Percentiles rank a stretch among this genome's conserved stretches.
phyloP scores from a whole-genome alignment of 1,140 invertebrate species.

The Arctopsyche grandis region DNA sequence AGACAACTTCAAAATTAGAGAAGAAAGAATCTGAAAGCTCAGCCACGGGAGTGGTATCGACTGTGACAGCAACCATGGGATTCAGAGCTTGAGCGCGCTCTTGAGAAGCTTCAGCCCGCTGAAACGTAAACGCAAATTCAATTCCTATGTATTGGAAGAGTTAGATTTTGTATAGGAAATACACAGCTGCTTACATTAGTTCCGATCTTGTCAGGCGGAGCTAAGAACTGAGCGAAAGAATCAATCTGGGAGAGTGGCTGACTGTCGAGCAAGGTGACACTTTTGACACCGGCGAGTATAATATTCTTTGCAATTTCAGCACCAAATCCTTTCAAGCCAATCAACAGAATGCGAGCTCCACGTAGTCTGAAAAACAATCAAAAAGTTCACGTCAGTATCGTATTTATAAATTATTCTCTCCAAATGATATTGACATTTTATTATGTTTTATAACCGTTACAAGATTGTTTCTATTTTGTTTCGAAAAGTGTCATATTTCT shows the following conservation, averaged over 20 bases:
- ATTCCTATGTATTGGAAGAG: too few species aligned
- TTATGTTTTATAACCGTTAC: background rate
- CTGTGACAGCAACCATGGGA: slow-evolving; percentile 88
- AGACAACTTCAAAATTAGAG: slow-evolving; percentile 84
- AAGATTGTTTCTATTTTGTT: slow-evolving; percentile 1
- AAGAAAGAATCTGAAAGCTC: slow-evolving; percentile 80
- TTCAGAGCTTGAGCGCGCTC: slow-evolving; percentile 84
- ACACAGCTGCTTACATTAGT: slow-evolving; percentile 76
- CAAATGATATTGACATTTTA: background rate
- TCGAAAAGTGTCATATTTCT: too few species aligned
- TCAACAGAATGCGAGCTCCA: slow-evolving; percentile 84
- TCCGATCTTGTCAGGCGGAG: slow-evolving; percentile 72
- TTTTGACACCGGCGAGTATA: slow-evolving; percentile 92
- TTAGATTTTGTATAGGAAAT: slow-evolving; percentile 19
- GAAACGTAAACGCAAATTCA: slow-evolving; percentile 53
- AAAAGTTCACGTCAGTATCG: background rate
- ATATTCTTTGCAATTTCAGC: slow-evolving; percentile 98
- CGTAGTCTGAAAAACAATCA: slow-evolving; percentile 75
- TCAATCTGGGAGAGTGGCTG: slow-evolving; percentile 79
- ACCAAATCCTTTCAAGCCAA: slow-evolving; percentile 89
- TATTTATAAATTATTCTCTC: background rate
- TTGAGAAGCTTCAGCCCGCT: slow-evolving; percentile 87
- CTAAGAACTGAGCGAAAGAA: slow-evolving; percentile 81
- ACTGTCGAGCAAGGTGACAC: slow-evolving; percentile 88
- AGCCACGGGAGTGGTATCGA: slow-evolving; percentile 73